phyloP scores from a whole-genome alignment of 2,888 invertebrate genomes.

The Pheosia tremula region DNA sequence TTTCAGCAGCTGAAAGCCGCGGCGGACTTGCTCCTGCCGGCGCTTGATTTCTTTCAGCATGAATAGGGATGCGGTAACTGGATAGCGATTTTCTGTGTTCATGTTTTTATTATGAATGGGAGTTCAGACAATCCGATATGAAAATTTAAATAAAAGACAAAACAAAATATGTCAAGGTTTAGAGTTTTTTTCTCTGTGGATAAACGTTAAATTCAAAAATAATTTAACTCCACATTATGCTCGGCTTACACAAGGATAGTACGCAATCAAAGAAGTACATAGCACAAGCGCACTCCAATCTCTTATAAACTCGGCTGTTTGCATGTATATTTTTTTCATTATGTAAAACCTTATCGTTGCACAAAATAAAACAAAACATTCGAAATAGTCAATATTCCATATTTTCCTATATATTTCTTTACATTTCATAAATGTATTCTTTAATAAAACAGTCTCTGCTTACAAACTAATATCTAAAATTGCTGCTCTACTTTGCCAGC shows the following conservation, averaged over 20 bases:
- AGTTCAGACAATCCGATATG: slow-evolving; percentile 10
- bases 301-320: too few relatives aligned
- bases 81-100: slow-evolving; percentile 74
- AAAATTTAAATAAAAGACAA: neutral
- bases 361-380: slow-evolving; percentile 28
- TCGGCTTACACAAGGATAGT: too few relatives aligned
- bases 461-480: slow-evolving; percentile 39
- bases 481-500: slow-evolving; percentile 48
- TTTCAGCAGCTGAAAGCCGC: slow-evolving; percentile 69
- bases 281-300: too few relatives aligned
- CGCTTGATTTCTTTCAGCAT: slow-evolving; percentile 76
- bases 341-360: neutral
- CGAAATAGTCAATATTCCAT: slow-evolving; percentile 34
- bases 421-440: slow-evolving; percentile 74
- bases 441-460: slow-evolving; percentile 60
- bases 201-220: too few relatives aligned
- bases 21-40: slow-evolving; percentile 67
- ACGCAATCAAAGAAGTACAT: too few relatives aligned
- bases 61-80: slow-evolving; percentile 72
- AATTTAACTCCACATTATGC: too few relatives aligned
- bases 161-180: neutral
- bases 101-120: slow-evolving; percentile 35
- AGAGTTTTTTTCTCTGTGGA: too few relatives aligned
- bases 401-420: slow-evolving; percentile 46
- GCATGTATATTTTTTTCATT: too few relatives aligned